Evolutionary conservation across 2,797 vertebrate species (phyloP).

Genomic region (Pterois miles): DNA sequence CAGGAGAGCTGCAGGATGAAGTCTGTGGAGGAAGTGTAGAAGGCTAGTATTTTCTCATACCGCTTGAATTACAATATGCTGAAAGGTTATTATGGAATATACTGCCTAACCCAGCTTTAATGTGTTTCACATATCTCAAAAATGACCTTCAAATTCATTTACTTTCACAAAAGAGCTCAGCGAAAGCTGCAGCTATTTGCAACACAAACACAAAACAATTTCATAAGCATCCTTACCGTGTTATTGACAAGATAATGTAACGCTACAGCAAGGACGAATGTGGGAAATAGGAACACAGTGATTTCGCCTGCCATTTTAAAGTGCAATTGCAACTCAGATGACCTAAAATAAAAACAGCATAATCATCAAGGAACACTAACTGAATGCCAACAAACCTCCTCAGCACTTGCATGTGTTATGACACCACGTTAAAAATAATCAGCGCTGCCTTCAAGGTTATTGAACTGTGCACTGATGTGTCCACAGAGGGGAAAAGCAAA

Average conservation of each 20-base stretch:
- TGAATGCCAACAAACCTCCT: constrained; percentile 34
- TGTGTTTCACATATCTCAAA: background rate
- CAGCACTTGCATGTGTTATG: constrained; percentile 21
- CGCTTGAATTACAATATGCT: background rate
- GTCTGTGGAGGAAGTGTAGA: background rate
- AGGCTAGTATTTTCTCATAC: no score
- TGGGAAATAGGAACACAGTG: background rate
- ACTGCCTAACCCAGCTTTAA: background rate
- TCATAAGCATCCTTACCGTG: background rate
- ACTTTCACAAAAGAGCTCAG: background rate
- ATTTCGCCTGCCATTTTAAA: constrained; percentile 9
- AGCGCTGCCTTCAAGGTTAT: constrained; percentile 15
- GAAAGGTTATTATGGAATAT: background rate
- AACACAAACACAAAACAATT: constrained; percentile 28
- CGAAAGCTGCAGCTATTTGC: background rate
- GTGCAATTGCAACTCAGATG: constrained; percentile 6
- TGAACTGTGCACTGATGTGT: constrained; percentile 34
- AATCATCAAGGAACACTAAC: constrained; percentile 31
- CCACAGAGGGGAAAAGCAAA: constrained; percentile 42
- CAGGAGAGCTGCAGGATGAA: background rate
- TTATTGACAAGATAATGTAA: constrained; percentile 14
- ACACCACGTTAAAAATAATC: constrained; percentile 59
- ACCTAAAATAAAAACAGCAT: constrained; percentile 24
- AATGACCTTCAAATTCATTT: constrained; percentile 7
- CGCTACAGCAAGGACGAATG: background rate